Evolutionary conservation across 2,888 invertebrate genomes (phyloP).

Genomic region (Bedellia somnulentella): DNA sequence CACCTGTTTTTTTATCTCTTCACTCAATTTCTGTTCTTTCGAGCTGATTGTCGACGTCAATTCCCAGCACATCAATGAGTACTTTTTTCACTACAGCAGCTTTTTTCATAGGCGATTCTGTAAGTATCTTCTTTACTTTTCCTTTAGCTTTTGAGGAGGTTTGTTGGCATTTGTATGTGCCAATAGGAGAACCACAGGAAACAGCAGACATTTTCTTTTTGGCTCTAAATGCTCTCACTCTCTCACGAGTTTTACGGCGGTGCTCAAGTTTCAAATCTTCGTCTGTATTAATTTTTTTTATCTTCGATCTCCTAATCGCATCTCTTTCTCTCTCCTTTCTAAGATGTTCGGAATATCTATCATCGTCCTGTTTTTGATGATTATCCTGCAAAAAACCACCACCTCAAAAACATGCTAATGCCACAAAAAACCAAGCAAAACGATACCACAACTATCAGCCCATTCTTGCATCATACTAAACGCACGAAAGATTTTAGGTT

Average conservation of each 20-base stretch:
- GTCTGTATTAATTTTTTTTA: slow-evolving; percentile 1
- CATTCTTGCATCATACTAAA: too few species aligned
- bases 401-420: too few species aligned
- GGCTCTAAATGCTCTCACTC: slow-evolving; percentile 2
- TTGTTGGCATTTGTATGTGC: slow-evolving; percentile 4
- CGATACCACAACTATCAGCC: too few species aligned
- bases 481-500: too few species aligned
- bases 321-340: slow-evolving; percentile 2
- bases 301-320: slow-evolving; percentile 2
- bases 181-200: slow-evolving; percentile 2
- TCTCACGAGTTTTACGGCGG: slow-evolving; percentile 1
- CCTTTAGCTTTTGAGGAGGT: slow-evolving; percentile 2
- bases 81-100: slow-evolving; percentile 4
- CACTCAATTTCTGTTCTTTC: too few species aligned
- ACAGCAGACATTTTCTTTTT: slow-evolving; percentile 1
- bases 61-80: background rate
- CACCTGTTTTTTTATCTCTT: background rate
- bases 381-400: too few species aligned
- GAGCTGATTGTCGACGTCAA: too few species aligned
- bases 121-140: slow-evolving; percentile 1
- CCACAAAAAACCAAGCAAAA: too few species aligned
- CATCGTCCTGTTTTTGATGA: slow-evolving; percentile 1
- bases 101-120: slow-evolving; percentile 3
- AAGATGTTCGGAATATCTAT: slow-evolving; percentile 2
- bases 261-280: background rate